Conservation (phyloP, 2,113 vertebrate genomes). For the Panthera tigris region DNA sequence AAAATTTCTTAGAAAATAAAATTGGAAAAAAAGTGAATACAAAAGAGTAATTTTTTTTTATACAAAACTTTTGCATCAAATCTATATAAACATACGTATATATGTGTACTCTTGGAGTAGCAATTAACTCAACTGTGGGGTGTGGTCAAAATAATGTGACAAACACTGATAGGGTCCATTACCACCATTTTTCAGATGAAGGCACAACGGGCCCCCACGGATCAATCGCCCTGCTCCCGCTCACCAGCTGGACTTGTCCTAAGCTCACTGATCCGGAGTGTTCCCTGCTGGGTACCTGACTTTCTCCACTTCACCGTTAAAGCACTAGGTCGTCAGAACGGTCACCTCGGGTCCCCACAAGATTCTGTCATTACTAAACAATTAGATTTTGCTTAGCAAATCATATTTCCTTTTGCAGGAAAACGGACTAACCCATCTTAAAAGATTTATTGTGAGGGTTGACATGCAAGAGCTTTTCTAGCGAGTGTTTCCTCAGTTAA, state of each 20-base stretch:
- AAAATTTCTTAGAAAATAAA: slow-evolving; percentile 1
- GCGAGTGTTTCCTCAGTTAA: not conserved
- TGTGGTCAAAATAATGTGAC: not conserved
- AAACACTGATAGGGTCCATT: not conserved
- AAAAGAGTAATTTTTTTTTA: not conserved
- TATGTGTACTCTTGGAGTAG: not conserved
- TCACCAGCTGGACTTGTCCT: not conserved
- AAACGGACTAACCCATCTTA: not conserved
- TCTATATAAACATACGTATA: not conserved
- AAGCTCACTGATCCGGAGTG: not conserved
- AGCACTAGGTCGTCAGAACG: not conserved
- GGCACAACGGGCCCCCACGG: fast-evolving
- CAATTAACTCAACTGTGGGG: not conserved
- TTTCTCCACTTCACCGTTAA: not conserved
- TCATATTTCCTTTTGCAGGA: not conserved
- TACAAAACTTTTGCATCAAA: not conserved
- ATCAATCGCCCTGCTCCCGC: fast-evolving
- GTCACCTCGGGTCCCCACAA: not conserved
- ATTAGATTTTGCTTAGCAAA: not conserved
- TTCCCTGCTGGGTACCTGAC: not conserved
- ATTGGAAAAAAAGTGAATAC: not conserved
- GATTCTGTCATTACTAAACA: not conserved
- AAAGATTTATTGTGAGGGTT: not conserved
- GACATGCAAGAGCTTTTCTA: not conserved
- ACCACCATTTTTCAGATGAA: not conserved